These are phyloP conservation scores for Lepidocyrtoides sp. DNA, from an alignment of 2,888 invertebrate genomes.

Conservation along the genomic window DNA sequence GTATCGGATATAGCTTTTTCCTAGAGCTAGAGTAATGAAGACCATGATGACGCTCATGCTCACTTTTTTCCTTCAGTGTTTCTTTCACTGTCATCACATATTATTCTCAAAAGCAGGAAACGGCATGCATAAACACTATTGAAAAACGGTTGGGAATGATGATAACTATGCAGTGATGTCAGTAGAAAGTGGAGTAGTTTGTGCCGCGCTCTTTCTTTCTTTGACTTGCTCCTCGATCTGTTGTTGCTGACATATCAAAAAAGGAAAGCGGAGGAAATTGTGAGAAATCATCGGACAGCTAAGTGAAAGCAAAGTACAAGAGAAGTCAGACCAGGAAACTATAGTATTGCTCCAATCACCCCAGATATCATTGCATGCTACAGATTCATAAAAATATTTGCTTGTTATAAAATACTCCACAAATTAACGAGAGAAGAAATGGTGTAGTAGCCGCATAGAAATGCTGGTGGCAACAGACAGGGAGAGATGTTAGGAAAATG, in stretches of 20 bases:
- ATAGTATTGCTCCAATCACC: constrained; percentile 57
- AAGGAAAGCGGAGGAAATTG: constrained; percentile 10
- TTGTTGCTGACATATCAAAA: constrained; percentile 47
- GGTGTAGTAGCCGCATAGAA: not conserved
- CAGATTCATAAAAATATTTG: constrained; percentile 27
- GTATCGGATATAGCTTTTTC: not conserved
- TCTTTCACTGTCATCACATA: not conserved
- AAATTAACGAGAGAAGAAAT: not conserved
- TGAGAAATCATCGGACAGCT: constrained; percentile 9
- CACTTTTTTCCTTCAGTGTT: not conserved
- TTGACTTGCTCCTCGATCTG: constrained; percentile 17
- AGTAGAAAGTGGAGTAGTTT: not conserved
- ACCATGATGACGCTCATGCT: not conserved
- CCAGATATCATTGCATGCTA: constrained; percentile 52
- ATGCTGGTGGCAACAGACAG: too few relatives aligned
- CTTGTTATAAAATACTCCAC: not conserved
- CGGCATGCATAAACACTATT: constrained; percentile 59
- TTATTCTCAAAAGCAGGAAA: constrained; percentile 41
- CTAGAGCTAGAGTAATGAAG: not conserved
- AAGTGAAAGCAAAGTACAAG: too few relatives aligned
- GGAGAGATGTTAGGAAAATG: too few relatives aligned
- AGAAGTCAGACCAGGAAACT: too few relatives aligned
- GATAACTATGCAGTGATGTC: not conserved
- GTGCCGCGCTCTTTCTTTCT: constrained; percentile 1
- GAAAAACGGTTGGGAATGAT: constrained; percentile 16